These are phyloP conservation scores for Herminia tarsipennalis DNA, from an alignment of 2,888 invertebrate species.

Conservation along the genomic window DNA sequence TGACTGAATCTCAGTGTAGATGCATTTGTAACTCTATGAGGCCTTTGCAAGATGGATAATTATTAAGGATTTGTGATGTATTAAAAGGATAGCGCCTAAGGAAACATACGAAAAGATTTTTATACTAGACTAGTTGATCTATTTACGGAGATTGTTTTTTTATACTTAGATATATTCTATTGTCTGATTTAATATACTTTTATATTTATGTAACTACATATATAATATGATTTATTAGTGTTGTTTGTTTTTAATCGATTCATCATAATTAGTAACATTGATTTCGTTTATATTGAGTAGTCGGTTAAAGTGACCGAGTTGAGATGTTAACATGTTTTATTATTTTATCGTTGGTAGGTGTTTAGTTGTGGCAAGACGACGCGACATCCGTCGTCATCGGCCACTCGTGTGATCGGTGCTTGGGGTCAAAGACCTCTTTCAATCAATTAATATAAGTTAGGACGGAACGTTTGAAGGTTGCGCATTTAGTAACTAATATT, in stretches of 20 bases:
- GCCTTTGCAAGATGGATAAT: slow-evolving; percentile 86
- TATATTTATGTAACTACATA: slow-evolving; percentile 82
- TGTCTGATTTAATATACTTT: slow-evolving; percentile 85
- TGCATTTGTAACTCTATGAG: slow-evolving; percentile 86
- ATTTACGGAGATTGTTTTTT: slow-evolving; percentile 87
- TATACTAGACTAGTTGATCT: slow-evolving; percentile 86
- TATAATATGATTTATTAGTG: slow-evolving; percentile 83
- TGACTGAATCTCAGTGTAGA: slow-evolving; percentile 87
- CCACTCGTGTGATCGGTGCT: slow-evolving; percentile 67
- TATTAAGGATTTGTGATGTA: slow-evolving; percentile 86
- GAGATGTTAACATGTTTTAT: slow-evolving; percentile 75
- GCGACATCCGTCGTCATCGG: slow-evolving; percentile 35
- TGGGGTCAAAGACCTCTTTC: slow-evolving; percentile 78
- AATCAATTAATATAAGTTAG: slow-evolving; percentile 76
- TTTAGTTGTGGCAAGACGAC: slow-evolving; percentile 63
- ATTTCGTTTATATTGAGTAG: slow-evolving; percentile 73
- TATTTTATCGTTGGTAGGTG: slow-evolving; percentile 79
- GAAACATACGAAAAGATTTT: slow-evolving; percentile 86
- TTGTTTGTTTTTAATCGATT: slow-evolving; percentile 85
- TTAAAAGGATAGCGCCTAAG: slow-evolving; percentile 86
- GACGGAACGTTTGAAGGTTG: slow-evolving; percentile 79
- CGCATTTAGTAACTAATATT: slow-evolving; percentile 85
- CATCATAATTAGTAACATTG: slow-evolving; percentile 73
- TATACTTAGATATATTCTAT: slow-evolving; percentile 86
- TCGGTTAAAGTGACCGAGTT: slow-evolving; percentile 53